Percentiles rank a stretch among this genome's conserved stretches.
phyloP scores from a whole-genome alignment of 2,888 invertebrate genomes.

The Apamea anceps region DNA sequence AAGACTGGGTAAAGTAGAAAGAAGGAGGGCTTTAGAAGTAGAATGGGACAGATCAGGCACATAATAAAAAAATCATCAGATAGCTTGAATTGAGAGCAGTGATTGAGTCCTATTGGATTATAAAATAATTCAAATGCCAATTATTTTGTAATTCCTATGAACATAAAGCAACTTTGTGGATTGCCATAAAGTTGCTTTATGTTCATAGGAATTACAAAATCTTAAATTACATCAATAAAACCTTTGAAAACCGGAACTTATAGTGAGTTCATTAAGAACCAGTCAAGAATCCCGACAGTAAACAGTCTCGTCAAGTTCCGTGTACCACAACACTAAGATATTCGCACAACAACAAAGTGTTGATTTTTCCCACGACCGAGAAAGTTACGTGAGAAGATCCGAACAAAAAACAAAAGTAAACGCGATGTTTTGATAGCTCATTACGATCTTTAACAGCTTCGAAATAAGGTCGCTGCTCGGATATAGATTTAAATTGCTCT shows the following conservation, averaged over 20 bases:
- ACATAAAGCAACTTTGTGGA: background rate
- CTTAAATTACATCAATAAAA: background rate
- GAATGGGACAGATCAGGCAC: background rate
- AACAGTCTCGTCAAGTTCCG: background rate
- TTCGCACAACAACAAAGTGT: conserved; percentile 65
- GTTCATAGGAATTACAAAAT: no score
- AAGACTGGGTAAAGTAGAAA: no score
- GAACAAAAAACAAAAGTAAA: conserved; percentile 56
- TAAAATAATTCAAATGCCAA: background rate
- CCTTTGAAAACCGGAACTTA: background rate
- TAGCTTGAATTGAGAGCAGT: background rate
- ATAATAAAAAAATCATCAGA: background rate
- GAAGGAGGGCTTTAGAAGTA: no score
- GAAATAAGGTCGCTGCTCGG: conserved; percentile 46
- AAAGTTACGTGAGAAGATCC: conserved; percentile 80
- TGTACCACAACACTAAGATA: conserved; percentile 43
- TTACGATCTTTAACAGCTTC: conserved; percentile 45
- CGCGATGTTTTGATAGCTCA: conserved; percentile 43
- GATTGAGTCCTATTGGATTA: background rate
- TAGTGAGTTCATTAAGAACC: background rate
- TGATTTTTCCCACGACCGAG: conserved; percentile 77
- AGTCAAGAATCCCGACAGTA: background rate
- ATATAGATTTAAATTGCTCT: conserved; percentile 62
- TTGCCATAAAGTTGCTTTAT: no score
- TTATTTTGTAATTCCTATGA: background rate